phyloP scores from a whole-genome alignment of 2,888 invertebrate species.

The Oegoconia quadripuncta region DNA sequence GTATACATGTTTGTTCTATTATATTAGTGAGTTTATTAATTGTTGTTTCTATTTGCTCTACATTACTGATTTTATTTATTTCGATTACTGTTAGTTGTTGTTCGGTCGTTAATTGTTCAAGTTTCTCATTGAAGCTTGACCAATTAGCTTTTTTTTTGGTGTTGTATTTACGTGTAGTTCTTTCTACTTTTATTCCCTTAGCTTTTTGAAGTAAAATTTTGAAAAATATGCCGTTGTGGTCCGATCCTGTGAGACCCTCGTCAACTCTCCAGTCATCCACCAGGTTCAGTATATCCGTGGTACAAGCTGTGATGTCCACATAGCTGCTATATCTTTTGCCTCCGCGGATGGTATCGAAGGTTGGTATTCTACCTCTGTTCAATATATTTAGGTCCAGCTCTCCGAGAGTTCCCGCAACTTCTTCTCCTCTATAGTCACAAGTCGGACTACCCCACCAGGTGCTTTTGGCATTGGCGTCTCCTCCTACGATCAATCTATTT shows the following conservation, averaged over 20 bases:
- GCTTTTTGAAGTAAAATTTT: neutral
- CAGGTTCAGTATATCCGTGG: neutral
- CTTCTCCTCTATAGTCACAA: neutral
- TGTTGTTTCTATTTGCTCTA: neutral
- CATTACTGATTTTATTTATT: no score
- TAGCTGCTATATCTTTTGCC: no score
- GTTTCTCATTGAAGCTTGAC: no score
- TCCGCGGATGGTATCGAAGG: neutral
- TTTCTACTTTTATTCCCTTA: no score
- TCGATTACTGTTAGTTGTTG: no score
- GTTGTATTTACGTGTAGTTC: no score
- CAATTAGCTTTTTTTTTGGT: no score
- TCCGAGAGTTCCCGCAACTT: neutral
- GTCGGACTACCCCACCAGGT: neutral
- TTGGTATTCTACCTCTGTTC: no score
- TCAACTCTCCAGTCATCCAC: no score
- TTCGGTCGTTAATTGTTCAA: no score
- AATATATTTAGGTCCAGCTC: neutral
- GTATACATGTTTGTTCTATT: neutral
- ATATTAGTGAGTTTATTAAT: neutral
- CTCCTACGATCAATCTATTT: neutral
- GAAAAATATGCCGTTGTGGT: neutral
- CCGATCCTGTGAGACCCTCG: no score
- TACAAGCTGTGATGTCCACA: neutral
- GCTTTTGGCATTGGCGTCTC: no score